Evolutionary conservation across 1,140 invertebrate genomes (phyloP).

Genomic region (Zaprionus lachaisei): DNA sequence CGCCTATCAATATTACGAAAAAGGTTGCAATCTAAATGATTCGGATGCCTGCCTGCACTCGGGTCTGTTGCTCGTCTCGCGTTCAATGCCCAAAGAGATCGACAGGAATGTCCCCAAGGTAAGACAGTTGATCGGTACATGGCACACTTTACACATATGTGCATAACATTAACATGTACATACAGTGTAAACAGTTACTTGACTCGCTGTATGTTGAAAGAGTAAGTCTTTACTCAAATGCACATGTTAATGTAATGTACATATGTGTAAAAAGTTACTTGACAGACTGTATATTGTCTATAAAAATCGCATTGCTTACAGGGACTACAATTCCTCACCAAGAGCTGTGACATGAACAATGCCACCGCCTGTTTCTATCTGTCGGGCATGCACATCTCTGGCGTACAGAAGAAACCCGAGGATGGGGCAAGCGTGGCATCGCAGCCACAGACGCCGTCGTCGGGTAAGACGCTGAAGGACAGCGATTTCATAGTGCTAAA

Average conservation of each 20-base stretch:
- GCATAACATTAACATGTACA: too few species aligned
- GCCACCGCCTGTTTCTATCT: conserved; percentile 92
- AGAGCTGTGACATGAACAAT: conserved; percentile 89
- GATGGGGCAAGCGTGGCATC: conserved; percentile 59
- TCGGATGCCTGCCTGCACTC: conserved; percentile 90
- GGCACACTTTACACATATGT: too few species aligned
- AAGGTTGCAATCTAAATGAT: conserved; percentile 90
- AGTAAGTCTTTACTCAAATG: too few species aligned
- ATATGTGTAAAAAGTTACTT: too few species aligned
- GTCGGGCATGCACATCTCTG: conserved; percentile 91
- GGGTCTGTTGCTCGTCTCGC: conserved; percentile 88
- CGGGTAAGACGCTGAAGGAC: conserved; percentile 54
- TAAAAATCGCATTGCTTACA: conserved; percentile 32
- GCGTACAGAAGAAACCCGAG: conserved; percentile 86
- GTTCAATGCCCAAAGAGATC: conserved; percentile 85
- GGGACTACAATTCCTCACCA: conserved; percentile 89
- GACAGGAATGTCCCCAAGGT: conserved; percentile 86
- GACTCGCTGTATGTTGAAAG: too few species aligned
- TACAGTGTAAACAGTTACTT: too few species aligned
- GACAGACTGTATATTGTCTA: background rate
- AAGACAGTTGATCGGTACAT: conserved; percentile 25
- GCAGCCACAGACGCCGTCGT: background rate
- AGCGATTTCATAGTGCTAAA: conserved; percentile 87
- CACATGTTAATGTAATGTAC: too few species aligned
- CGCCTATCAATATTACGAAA: conserved; percentile 90